Evolutionary conservation across 2,888 invertebrate genomes (phyloP).

Genomic region (Latrodectus elegans): DNA sequence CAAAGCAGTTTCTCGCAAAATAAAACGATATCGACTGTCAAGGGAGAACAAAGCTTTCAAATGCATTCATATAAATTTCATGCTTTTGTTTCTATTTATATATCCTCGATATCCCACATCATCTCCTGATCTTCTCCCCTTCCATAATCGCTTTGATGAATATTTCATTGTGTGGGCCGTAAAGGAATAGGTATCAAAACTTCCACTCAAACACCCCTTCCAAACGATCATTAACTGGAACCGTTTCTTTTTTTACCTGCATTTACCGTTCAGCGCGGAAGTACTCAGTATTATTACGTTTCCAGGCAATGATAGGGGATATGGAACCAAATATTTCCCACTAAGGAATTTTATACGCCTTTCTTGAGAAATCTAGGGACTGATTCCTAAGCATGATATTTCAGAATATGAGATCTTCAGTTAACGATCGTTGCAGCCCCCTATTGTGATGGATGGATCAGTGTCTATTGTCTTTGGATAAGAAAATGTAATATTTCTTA

Average conservation of each 20-base stretch:
- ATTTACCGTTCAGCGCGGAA: neutral
- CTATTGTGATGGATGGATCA: too few relatives aligned
- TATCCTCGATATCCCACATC: slow-evolving; percentile 10
- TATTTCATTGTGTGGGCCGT: slow-evolving; percentile 40
- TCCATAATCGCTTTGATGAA: slow-evolving; percentile 46
- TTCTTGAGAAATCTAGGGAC: neutral
- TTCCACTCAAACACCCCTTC: slow-evolving; percentile 32
- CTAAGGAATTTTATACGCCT: slow-evolving; percentile 4
- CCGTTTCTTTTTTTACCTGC: slow-evolving; percentile 12
- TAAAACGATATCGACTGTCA: too few relatives aligned
- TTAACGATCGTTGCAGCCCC: neutral
- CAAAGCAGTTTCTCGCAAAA: too few relatives aligned
- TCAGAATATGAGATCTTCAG: neutral
- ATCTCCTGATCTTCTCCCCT: slow-evolving; percentile 1
- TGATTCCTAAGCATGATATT: neutral
- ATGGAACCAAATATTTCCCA: slow-evolving; percentile 31
- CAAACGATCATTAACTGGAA: slow-evolving; percentile 40
- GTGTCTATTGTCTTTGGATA: too few relatives aligned
- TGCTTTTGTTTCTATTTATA: slow-evolving; percentile 7
- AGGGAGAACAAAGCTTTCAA: neutral
- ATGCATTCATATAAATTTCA: slow-evolving; percentile 2
- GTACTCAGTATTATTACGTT: slow-evolving; percentile 2
- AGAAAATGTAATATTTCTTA: too few relatives aligned
- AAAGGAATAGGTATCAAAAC: slow-evolving; percentile 11
- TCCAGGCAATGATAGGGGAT: slow-evolving; percentile 26